These are phyloP conservation scores for Percina caprodes DNA, from an alignment of 2,113 vertebrate species.

Conservation along the genomic window DNA sequence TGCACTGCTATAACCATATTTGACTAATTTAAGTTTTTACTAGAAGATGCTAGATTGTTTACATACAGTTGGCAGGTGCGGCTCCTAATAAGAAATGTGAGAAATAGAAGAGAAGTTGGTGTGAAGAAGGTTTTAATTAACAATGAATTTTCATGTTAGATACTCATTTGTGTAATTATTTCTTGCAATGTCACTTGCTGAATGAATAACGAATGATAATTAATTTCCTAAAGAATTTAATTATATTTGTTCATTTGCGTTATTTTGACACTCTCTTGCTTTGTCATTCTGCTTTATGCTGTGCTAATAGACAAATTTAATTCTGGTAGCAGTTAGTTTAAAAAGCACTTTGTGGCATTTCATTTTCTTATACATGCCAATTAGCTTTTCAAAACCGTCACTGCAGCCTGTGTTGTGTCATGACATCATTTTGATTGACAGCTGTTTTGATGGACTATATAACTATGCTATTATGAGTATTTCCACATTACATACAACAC, in stretches of 20 bases:
- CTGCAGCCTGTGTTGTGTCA: neutral
- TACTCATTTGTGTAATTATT: neutral
- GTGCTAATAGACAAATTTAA: neutral
- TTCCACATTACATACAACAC: neutral
- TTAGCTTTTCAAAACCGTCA: neutral
- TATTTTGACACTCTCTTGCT: neutral
- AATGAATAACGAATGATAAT: neutral
- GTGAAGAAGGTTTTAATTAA: constrained; percentile 1
- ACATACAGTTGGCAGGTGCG: neutral
- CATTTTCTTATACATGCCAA: neutral
- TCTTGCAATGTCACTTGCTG: neutral
- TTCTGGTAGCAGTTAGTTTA: neutral
- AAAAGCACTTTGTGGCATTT: neutral
- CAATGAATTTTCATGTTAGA: neutral
- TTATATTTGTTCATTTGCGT: neutral
- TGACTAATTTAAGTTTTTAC: neutral
- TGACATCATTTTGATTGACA: constrained; percentile 4
- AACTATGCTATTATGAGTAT: neutral
- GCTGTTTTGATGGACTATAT: neutral
- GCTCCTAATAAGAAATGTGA: neutral
- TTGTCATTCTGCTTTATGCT: neutral
- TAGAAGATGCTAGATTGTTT: neutral
- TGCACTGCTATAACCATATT: neutral
- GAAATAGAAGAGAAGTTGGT: neutral
- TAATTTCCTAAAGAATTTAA: neutral